These are phyloP conservation scores for Gila orcuttii DNA, from an alignment of 2,113 vertebrate species.

Conservation along the genomic window DNA sequence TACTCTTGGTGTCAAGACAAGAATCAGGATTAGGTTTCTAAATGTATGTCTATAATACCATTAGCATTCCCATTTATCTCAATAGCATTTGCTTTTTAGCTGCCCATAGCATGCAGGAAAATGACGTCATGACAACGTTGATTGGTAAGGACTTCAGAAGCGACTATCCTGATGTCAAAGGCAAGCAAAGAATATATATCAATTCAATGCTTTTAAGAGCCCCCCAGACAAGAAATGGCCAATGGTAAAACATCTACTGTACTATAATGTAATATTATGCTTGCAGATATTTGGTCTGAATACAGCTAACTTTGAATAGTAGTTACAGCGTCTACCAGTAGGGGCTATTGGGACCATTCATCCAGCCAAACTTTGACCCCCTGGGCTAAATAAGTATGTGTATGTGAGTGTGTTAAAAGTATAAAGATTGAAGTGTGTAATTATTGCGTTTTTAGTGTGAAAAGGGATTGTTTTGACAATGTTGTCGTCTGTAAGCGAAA, in stretches of 20 bases:
- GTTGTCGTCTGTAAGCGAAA: too few species aligned
- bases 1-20: conserved; percentile 33
- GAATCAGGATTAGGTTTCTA: conserved; percentile 1
- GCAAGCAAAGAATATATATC: not conserved
- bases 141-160: not conserved
- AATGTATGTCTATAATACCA: not conserved
- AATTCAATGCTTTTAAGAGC: not conserved
- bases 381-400: conserved; percentile 14
- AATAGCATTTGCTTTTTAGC: not conserved
- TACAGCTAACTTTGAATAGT: not conserved
- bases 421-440: not conserved
- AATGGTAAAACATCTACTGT: not conserved
- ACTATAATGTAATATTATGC: not conserved
- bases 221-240: not conserved
- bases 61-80: not conserved
- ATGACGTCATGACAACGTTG: not conserved
- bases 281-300: not conserved
- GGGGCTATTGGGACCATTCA: not conserved
- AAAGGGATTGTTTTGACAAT: too few species aligned
- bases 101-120: not conserved
- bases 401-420: not conserved
- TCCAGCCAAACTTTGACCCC: not conserved
- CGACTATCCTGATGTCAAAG: not conserved
- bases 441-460: too few species aligned
- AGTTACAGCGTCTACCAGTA: not conserved